These are phyloP conservation scores for Conistra vaccinii DNA, from an alignment of 2,888 invertebrate species.

Conservation along the genomic window DNA sequence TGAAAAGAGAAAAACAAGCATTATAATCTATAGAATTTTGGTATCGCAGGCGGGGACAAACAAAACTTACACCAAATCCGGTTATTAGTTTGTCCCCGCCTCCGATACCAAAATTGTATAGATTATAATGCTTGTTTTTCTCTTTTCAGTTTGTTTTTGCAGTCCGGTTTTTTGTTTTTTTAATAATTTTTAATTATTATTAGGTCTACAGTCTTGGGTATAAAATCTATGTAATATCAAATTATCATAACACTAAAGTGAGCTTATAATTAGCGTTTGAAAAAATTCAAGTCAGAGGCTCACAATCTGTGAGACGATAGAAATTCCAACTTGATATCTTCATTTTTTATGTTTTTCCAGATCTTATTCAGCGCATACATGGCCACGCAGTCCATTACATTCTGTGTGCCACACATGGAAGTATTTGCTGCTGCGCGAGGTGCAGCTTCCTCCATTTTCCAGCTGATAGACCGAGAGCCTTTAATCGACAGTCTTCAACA, in stretches of 20 bases:
- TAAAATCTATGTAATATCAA: neutral
- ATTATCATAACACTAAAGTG: neutral
- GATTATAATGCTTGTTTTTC: too few species aligned
- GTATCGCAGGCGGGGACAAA: too few species aligned
- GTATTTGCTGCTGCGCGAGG: constrained; percentile 93
- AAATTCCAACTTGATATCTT: neutral
- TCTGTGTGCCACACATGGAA: constrained; percentile 94
- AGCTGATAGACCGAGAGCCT: constrained; percentile 93
- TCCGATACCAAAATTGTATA: too few species aligned
- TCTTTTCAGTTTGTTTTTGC: too few species aligned
- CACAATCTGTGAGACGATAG: neutral
- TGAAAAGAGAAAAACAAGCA: too few species aligned
- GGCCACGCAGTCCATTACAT: constrained; percentile 94
- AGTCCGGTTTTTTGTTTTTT: too few species aligned
- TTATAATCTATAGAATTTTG: too few species aligned
- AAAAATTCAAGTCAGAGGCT: too few species aligned
- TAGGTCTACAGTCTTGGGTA: neutral
- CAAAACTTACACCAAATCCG: too few species aligned
- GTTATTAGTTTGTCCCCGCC: too few species aligned
- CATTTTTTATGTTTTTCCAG: constrained; percentile 76
- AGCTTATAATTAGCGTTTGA: neutral
- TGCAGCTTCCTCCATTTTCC: constrained; percentile 93
- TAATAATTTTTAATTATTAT: too few species aligned
- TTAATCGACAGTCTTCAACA: constrained; percentile 92
- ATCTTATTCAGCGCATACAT: constrained; percentile 94